phyloP scores from a whole-genome alignment of 2,888 invertebrate species.

The Parascotia fuliginaria region DNA sequence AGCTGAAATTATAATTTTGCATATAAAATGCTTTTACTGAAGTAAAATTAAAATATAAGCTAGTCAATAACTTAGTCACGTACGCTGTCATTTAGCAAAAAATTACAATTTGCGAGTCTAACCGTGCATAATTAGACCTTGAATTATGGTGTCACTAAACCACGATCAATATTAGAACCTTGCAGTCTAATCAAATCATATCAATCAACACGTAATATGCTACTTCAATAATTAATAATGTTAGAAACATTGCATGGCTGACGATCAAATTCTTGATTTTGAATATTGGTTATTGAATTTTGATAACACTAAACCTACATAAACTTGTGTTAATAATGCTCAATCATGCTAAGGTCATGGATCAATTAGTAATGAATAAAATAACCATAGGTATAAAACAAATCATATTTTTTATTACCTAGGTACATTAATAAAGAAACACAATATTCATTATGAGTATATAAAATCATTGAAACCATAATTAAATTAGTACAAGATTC shows the following conservation, averaged over 20 bases:
- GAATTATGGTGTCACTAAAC: conserved; percentile 51
- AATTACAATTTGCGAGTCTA: conserved; percentile 47
- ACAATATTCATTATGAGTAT: conserved; percentile 25
- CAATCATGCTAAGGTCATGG: too few relatives aligned
- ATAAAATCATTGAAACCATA: conserved; percentile 37
- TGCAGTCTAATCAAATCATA: conserved; percentile 9
- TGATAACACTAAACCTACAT: too few relatives aligned
- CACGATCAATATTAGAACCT: conserved; percentile 46
- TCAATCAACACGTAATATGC: neutral
- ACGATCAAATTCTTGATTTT: neutral
- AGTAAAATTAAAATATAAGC: neutral
- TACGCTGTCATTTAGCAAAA: conserved; percentile 26
- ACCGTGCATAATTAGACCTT: conserved; percentile 58
- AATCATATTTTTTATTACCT: conserved; percentile 10
- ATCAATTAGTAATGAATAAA: too few relatives aligned
- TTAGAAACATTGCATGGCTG: neutral
- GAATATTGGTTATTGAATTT: too few relatives aligned
- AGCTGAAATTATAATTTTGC: too few relatives aligned
- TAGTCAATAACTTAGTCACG: conserved; percentile 5
- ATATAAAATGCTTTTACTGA: neutral
- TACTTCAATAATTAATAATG: conserved; percentile 2
- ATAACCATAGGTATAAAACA: too few relatives aligned
- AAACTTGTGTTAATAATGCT: too few relatives aligned
- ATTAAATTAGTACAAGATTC: conserved; percentile 44
- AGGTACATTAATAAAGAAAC: conserved; percentile 6